These are phyloP conservation scores for Brachionus angularis DNA, from an alignment of 1,140 invertebrate genomes.

Conservation along the genomic window DNA sequence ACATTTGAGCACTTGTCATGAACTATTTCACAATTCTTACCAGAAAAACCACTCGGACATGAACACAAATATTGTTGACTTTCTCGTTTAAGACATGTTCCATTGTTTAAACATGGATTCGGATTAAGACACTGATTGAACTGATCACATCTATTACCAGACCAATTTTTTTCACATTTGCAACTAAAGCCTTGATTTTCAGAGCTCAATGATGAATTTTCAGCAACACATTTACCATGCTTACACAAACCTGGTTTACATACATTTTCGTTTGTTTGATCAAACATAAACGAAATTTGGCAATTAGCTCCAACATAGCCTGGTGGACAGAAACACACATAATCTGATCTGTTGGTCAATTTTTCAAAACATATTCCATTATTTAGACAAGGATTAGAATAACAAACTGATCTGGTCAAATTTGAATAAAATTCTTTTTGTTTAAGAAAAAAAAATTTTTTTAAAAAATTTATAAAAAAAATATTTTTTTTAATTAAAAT, in stretches of 20 bases:
- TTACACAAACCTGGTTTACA: slow-evolving; percentile 24
- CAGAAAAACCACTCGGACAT: slow-evolving; percentile 6
- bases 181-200: neutral
- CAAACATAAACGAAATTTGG: slow-evolving; percentile 47
- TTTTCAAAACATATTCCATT: slow-evolving; percentile 49
- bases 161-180: slow-evolving; percentile 47
- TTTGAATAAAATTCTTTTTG: slow-evolving; percentile 21
- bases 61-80: slow-evolving; percentile 2
- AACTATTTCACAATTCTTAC: slow-evolving; percentile 16
- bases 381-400: slow-evolving; percentile 47
- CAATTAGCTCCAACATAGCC: slow-evolving; percentile 49
- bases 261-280: slow-evolving; percentile 43
- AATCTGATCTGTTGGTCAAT: slow-evolving; percentile 47
- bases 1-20: neutral
- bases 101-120: slow-evolving; percentile 30
- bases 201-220: neutral
- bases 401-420: slow-evolving; percentile 37
- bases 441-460: neutral
- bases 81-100: neutral
- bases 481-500: neutral
- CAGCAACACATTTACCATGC: slow-evolving; percentile 5
- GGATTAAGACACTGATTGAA: slow-evolving; percentile 77
- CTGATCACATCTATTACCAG: slow-evolving; percentile 68
- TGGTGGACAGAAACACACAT: slow-evolving; percentile 49
- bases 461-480: neutral